Conservation (phyloP, 2,888 invertebrate genomes). For the Protophormia terraenovae region DNA sequence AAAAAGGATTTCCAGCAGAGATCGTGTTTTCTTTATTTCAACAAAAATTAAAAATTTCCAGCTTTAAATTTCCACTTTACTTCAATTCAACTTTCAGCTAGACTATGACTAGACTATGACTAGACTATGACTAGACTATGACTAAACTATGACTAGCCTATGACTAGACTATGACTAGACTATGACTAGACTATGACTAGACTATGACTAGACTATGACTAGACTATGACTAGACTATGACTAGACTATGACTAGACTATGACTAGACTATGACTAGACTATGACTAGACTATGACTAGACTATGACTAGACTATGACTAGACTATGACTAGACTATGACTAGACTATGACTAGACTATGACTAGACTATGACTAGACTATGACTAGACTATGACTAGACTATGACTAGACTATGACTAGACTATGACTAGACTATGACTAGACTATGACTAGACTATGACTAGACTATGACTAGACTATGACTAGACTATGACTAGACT, state of each 20-base stretch:
- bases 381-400: neutral
- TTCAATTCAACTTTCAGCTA: no score
- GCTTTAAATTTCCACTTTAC: no score
- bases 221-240: neutral
- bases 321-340: neutral
- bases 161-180: neutral
- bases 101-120: neutral
- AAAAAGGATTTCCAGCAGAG: no score
- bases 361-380: neutral
- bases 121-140: neutral
- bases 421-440: neutral
- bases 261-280: neutral
- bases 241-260: neutral
- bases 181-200: neutral
- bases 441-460: neutral
- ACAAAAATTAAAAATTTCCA: no score
- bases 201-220: neutral
- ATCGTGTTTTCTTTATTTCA: no score
- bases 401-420: neutral
- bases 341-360: neutral
- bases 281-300: neutral
- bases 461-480: neutral
- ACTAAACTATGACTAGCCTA: neutral
- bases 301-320: neutral
- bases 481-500: neutral